Evolutionary conservation across 1,140 invertebrate species (phyloP).

Genomic region (Cotesia chilonis): DNA sequence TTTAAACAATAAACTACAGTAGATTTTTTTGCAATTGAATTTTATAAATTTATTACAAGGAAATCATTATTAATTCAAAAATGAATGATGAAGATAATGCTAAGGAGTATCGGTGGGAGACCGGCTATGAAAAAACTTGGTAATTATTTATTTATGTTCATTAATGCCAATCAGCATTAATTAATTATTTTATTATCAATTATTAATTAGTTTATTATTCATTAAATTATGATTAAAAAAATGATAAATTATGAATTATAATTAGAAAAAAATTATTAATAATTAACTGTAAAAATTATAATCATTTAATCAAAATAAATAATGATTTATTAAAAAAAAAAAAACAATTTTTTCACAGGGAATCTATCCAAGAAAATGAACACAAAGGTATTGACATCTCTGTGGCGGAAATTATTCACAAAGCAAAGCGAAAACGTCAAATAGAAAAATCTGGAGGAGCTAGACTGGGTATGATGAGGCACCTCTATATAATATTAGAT

Average conservation of each 20-base stretch:
- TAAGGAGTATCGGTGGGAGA: conserved; percentile 96
- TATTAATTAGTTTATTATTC: no score
- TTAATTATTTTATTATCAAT: no score
- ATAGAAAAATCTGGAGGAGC: conserved; percentile 77
- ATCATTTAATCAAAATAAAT: no score
- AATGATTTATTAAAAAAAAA: no score
- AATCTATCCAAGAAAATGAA: conserved; percentile 95
- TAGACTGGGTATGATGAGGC: conserved; percentile 95
- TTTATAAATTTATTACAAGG: no score
- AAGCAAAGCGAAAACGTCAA: conserved; percentile 82
- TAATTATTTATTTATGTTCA: conserved; percentile 51
- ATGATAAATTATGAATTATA: no score
- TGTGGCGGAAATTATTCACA: conserved; percentile 89
- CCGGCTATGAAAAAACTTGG: conserved; percentile 97
- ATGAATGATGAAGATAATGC: conserved; percentile 85
- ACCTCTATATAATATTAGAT: conserved; percentile 91
- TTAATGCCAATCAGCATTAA: no score
- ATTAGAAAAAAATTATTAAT: no score
- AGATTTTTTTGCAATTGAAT: no score
- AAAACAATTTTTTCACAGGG: conserved; percentile 70
- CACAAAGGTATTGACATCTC: conserved; percentile 88
- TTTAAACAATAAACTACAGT: no score
- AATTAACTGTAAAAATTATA: no score
- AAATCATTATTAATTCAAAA: background rate
- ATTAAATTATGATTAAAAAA: no score